Evolutionary conservation across 2,113 vertebrate genomes (phyloP), one percentile per base, ranked within the genome.

Genomic region (Caranx melampygus): DNA sequence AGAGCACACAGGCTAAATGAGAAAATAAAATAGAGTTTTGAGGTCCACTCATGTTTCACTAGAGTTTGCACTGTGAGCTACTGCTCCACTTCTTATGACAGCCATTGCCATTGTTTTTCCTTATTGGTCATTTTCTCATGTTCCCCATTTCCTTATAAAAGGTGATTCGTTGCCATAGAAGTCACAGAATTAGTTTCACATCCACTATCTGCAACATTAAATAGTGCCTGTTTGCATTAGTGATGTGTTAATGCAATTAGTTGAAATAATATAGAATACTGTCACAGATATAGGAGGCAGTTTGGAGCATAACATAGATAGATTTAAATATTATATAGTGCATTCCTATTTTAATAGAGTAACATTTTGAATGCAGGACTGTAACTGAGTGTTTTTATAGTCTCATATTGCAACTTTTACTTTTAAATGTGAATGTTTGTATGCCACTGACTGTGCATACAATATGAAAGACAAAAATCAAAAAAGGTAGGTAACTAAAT

Each of bases 1-100:
- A 15, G 54, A 67, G 68, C 78, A 83, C 74, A 78, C 82, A 78
- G 62, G 52, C 61, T 33, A 66, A 75, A 84, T 75, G 71, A 68
- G 75, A 66, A 72, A 51, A 44, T 14, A 64, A 71, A 64, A 15
- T 58, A 34, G 52, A 31, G 54, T 64, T 31, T 31, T 47, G 34
- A 20, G 51, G 2, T 68, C 52, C 58, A 26, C 26, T 26, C 26
- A 26, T n/a, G n/a, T 26, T 26, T 26, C 26, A 26, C 26, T 1
- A 26, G 26, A 26, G 26, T 26, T 26, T 26, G 26, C 26, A 26
- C 26, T 26, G 26, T 26, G 26, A 26, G 26, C 26, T 26, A 26
- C 26, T 26, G 26, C 26, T 26, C 26, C 26, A 26, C 26, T 26
- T 26, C 26, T 26, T 2, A 2, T 49, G 54, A 35, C 42, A 37